Evolutionary conservation across 30 jellyfish, hydroid and myxozoan genomes (phyloP), one percentile per base, ranked within the genome.

Genomic region (Catostylus mosaicus): DNA sequence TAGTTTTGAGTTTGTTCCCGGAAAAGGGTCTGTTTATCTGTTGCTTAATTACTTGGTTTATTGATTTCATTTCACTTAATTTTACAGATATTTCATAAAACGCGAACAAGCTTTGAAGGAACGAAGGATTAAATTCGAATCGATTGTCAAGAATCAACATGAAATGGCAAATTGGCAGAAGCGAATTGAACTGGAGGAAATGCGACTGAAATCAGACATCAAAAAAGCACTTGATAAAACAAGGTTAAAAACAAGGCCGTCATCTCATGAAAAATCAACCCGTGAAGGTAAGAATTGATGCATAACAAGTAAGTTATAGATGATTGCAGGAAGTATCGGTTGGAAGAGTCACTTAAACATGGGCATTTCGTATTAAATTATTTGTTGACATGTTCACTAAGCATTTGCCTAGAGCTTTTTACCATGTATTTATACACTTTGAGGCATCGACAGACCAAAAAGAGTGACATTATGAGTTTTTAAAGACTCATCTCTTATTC

Each of bases 131-230:
- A 96, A 94, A 35, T 88, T 94, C 60, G 84, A 79, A 30, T 84
- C 93, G 2, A 78, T 89, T 50, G 66, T 88, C 68, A 84, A 84
- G 30, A 96, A 90, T 14, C 91, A 88, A 68, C 78, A 46, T 32
- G 96, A 70, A 60, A 75, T 87, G 69, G 64, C 78, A 23, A 85
- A 80, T 51, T 82, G 97, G 96, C 89, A 88, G 59, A 84, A 88
- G 73, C 65, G 89, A 50, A 88, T 94, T 48, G 90, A 78, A 29
- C 75, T 68, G 59, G 99, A 94, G 33, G 99, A 94, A 45, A 66
- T 59, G 67, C 76, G 88, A 20, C 78, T 94, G 59, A 94, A 94
- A 67, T 73, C 92, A 7, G 96, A 94, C 40, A 88, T 94, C 27
- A 83, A 84, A 40, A 63, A 88, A 54, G 99, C 93, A 3, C 48